Percentiles rank a stretch among this genome's conserved stretches.
These are phyloP conservation scores for Xanthia icteritia DNA, from an alignment of 2,888 invertebrate species.

Conservation along the genomic window DNA sequence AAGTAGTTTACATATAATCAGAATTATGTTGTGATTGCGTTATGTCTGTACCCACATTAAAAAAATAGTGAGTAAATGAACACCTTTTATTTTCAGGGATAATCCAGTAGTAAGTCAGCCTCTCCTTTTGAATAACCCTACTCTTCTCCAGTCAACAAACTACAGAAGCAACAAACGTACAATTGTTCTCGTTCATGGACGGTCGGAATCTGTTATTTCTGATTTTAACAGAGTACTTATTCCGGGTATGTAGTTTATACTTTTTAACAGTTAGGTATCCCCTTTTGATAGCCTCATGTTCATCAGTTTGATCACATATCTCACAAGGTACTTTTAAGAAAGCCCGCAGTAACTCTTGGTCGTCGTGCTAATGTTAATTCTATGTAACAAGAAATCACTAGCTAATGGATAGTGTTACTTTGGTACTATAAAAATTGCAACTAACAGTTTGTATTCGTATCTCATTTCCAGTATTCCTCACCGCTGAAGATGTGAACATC, in stretches of 20 bases:
- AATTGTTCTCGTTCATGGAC: slow-evolving; percentile 78
- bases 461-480: slow-evolving; percentile 74
- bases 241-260: slow-evolving; percentile 68
- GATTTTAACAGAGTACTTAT: slow-evolving; percentile 75
- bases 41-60: no score
- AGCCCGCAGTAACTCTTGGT: no score
- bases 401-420: not conserved
- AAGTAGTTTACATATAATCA: no score
- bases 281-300: not conserved
- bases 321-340: not conserved
- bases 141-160: slow-evolving; percentile 69
- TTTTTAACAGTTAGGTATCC: not conserved
- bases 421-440: not conserved
- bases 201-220: slow-evolving; percentile 73
- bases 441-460: not conserved
- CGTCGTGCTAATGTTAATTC: no score
- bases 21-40: no score
- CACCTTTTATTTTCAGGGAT: slow-evolving; percentile 64
- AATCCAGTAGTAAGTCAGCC: slow-evolving; percentile 80
- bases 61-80: not conserved
- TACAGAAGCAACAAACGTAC: slow-evolving; percentile 74
- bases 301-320: not conserved
- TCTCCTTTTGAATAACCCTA: slow-evolving; percentile 70
- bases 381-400: not conserved
- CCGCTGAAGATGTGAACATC: slow-evolving; percentile 80